phyloP scores from a whole-genome alignment of 2,113 vertebrate species.

The Cebidichthys violaceus region DNA sequence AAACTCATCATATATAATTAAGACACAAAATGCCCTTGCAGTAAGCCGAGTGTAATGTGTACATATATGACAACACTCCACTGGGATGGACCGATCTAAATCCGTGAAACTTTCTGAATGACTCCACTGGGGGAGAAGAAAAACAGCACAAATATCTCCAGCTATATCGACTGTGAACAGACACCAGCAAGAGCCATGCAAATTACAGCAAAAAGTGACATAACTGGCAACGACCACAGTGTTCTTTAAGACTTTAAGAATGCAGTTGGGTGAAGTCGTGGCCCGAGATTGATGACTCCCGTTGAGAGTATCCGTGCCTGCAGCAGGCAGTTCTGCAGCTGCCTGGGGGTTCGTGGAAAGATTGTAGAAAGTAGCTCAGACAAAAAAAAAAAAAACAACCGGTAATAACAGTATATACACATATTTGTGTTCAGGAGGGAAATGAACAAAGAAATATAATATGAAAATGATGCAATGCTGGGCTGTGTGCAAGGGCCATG shows the following conservation, averaged over 20 bases:
- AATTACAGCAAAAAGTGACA: background rate
- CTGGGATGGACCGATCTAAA: background rate
- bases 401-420: no score
- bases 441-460: no score
- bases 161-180: background rate
- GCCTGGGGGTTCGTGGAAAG: no score
- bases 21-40: background rate
- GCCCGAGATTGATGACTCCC: background rate
- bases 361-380: background rate
- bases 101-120: background rate
- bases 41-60: background rate
- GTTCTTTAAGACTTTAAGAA: background rate
- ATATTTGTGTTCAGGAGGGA: no score
- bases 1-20: background rate
- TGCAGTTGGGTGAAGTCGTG: background rate
- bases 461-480: no score
- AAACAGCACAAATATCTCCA: conserved; percentile 4
- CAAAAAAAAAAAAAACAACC: no score
- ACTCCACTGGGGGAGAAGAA: background rate
- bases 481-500: no score
- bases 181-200: background rate
- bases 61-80: background rate
- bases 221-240: background rate
- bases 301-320: background rate
- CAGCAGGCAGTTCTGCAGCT: background rate